Evolutionary conservation across 2,888 invertebrate genomes (phyloP).

Genomic region (Bombylius discolor): DNA sequence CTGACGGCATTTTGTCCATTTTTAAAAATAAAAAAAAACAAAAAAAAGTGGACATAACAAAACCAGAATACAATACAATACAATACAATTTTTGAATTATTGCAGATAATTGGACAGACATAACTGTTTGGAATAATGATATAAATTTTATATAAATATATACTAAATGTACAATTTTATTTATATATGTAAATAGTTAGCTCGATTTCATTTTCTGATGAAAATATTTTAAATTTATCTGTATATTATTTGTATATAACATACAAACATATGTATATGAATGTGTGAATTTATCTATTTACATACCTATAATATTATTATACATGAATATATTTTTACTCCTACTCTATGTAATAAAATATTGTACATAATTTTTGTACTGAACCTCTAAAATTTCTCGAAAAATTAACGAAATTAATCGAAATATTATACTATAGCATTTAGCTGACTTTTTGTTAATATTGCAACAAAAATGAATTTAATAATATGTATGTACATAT

Average conservation of each 20-base stretch:
- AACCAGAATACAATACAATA: constrained; percentile 5
- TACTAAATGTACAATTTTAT: not conserved
- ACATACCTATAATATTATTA: too few relatives aligned
- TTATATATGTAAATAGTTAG: too few relatives aligned
- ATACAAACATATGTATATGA: too few relatives aligned
- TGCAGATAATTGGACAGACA: constrained; percentile 32
- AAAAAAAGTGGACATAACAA: not conserved
- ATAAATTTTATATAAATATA: not conserved
- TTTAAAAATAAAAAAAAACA: too few relatives aligned
- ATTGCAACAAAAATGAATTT: not conserved
- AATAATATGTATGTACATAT: not conserved
- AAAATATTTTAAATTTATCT: too few relatives aligned
- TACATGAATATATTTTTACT: too few relatives aligned
- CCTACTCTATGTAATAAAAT: too few relatives aligned
- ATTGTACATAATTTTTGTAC: too few relatives aligned
- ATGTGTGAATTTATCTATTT: too few relatives aligned
- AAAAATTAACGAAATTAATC: not conserved
- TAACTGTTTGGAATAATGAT: not conserved
- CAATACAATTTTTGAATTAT: constrained; percentile 23
- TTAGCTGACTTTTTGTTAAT: constrained; percentile 4
- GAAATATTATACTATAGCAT: constrained; percentile 2
- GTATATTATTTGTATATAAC: too few relatives aligned
- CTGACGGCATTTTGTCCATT: constrained; percentile 4
- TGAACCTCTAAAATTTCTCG: not conserved
- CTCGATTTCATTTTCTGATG: too few relatives aligned